Conservation (phyloP, 1,140 invertebrate species). For the Nilaparvata lugens region DNA sequence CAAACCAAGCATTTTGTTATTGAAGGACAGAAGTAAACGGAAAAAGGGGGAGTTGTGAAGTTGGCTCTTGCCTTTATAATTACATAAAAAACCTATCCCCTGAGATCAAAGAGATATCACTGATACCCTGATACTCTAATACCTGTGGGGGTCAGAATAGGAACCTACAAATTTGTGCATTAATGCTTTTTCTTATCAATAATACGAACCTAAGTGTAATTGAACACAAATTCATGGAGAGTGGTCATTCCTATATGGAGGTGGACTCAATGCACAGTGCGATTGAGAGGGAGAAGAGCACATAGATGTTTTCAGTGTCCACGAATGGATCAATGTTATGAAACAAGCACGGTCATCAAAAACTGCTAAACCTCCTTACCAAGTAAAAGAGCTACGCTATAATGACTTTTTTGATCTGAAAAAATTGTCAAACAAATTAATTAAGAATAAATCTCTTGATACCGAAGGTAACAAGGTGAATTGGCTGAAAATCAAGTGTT, state of each 20-base stretch:
- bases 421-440: background rate
- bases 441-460: conserved; percentile 5
- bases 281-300: background rate
- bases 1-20: conserved; percentile 14
- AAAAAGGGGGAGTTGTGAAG: conserved; percentile 13
- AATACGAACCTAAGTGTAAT: conserved; percentile 4
- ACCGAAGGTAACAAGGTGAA: background rate
- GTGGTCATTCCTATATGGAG: conserved; percentile 38
- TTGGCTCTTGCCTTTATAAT: conserved; percentile 9
- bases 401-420: too few relatives aligned
- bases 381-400: too few relatives aligned
- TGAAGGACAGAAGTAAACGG: conserved; percentile 14
- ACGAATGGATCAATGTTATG: background rate
- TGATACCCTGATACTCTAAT: conserved; percentile 13
- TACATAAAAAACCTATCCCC: conserved; percentile 9
- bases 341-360: conserved; percentile 3
- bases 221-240: conserved; percentile 33
- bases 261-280: conserved; percentile 32
- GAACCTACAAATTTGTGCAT: conserved; percentile 11
- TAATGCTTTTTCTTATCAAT: conserved; percentile 10
- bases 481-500: background rate
- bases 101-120: conserved; percentile 8
- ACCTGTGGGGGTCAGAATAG: conserved; percentile 20
- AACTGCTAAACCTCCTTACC: background rate
- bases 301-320: background rate